A percentile compares a stretch with the other conserved stretches of the same genome.
phyloP scores from a whole-genome alignment of 2,113 vertebrate species.

The Lagenorhynchus albirostris region DNA sequence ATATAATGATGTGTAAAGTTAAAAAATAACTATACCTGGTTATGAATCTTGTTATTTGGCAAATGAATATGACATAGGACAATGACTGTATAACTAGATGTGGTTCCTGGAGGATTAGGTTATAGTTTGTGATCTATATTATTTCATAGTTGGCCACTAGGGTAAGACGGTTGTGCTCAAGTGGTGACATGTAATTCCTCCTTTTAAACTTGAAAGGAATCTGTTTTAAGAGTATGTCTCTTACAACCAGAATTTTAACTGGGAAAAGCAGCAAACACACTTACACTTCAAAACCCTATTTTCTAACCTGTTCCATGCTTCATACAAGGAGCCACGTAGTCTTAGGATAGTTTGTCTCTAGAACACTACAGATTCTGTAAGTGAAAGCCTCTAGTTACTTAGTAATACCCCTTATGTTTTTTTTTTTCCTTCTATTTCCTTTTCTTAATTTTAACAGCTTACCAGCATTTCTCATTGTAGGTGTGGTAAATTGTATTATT shows the following conservation, averaged over 20 bases:
- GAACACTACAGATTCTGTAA: background rate
- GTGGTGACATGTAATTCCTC: background rate
- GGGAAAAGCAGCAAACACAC: background rate
- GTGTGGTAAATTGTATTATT: background rate
- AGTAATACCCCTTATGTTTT: background rate
- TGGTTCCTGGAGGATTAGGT: background rate
- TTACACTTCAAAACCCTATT: background rate
- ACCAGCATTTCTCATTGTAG: background rate
- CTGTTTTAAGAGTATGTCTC: background rate
- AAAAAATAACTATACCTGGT: background rate
- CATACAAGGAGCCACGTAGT: background rate
- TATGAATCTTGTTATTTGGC: constrained; percentile 5
- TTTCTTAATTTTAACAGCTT: background rate
- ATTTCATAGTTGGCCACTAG: background rate
- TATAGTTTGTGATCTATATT: background rate
- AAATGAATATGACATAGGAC: background rate
- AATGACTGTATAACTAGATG: background rate
- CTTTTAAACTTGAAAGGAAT: background rate
- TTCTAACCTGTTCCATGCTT: background rate
- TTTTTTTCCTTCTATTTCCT: background rate
- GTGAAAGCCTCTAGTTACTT: background rate
- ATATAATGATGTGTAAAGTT: background rate
- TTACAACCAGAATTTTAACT: background rate
- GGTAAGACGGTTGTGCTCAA: background rate
- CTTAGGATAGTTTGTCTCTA: background rate